Base-by-base conservation (phyloP, 2,888 invertebrate species). In the Zele albiditarsus region DNA sequence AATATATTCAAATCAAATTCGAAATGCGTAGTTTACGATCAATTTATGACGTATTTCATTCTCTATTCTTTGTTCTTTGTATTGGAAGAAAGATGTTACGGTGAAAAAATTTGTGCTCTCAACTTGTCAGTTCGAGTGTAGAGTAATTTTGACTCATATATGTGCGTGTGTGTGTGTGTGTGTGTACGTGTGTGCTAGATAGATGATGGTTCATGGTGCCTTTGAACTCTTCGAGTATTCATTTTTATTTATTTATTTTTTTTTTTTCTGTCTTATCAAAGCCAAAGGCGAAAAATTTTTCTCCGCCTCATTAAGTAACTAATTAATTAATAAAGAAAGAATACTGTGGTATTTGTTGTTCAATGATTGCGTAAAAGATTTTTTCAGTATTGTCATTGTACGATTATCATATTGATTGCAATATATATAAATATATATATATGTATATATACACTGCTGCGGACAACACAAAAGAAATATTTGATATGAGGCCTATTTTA, bases 141-240 rank as follows among this genome's bases (percentile, higher is more conserved):
- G n/a, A 3, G n/a, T 38, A 53, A 53, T 53, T 53, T 53, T 20
- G 53, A 20, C 20, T 53, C 6, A 53, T 20, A 38, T 38, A 53
- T 20, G 53, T 53, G 53, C 5, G 53, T 53, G 20, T 20, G 53
- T 53, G 49, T 46, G 46, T 53, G 49, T n/a, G 20, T 53, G 53
- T n/a, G 53, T 53, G 20, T 20, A 20, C 20, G 49, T 46, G 46
- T 53, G 49, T n/a, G 20, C 53, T 53, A 53, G 53, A 53, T 53
- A 53, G 23, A 53, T 53, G 16, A 38, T 12, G 38, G 38, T 46
- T 46, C 53, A 53, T 53, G 53, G 53, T 53, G 53, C 53, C 53
- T 53, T 53, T 53, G 53, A 53, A 53, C 20, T 53, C 53, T 53
- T 6, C 53, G 53, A 53, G 53, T 53, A 53, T 53, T 53, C 20